A percentile compares a stretch with the other conserved stretches of the same genome.
phyloP scores from a whole-genome alignment of 1,140 invertebrate genomes.

The Acromyrmex heyeri region DNA sequence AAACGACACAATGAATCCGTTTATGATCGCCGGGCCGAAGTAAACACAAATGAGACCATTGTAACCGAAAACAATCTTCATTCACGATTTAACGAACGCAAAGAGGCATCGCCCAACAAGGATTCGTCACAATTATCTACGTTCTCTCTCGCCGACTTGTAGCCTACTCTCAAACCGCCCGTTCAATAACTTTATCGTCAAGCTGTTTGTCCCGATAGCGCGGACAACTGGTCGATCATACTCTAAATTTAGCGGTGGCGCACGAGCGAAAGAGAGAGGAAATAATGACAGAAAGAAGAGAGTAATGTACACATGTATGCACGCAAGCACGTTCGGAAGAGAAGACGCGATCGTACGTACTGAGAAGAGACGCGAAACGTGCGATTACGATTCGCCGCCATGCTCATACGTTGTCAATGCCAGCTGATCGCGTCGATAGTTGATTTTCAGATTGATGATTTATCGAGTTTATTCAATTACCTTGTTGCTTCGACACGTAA shows the following conservation, averaged over 20 bases:
- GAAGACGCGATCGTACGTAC: constrained; percentile 58
- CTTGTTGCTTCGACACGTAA: constrained; percentile 28
- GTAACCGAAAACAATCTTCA: not conserved
- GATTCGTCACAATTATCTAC: not conserved
- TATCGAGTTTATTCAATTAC: constrained; percentile 51
- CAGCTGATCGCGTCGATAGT: constrained; percentile 67
- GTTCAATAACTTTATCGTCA: constrained; percentile 73
- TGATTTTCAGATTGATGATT: constrained; percentile 38
- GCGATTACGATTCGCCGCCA: not conserved
- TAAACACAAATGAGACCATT: not conserved
- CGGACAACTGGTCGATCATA: constrained; percentile 76
- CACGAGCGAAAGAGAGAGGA: constrained; percentile 31
- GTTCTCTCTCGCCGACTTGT: constrained; percentile 28
- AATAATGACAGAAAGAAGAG: constrained; percentile 21
- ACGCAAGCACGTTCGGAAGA: constrained; percentile 33
- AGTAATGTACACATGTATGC: constrained; percentile 27
- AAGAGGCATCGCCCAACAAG: not conserved
- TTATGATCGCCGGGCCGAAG: not conserved
- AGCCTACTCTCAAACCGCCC: constrained; percentile 8
- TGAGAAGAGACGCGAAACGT: constrained; percentile 45
- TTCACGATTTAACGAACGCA: not conserved
- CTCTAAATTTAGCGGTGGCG: constrained; percentile 76
- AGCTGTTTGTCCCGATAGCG: constrained; percentile 75
- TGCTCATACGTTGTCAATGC: constrained; percentile 59
- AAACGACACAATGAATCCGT: not conserved